Evolutionary conservation across 2,888 invertebrate species (phyloP), one percentile per base, ranked within the genome.

Genomic region (Pseudanteris insignis): DNA sequence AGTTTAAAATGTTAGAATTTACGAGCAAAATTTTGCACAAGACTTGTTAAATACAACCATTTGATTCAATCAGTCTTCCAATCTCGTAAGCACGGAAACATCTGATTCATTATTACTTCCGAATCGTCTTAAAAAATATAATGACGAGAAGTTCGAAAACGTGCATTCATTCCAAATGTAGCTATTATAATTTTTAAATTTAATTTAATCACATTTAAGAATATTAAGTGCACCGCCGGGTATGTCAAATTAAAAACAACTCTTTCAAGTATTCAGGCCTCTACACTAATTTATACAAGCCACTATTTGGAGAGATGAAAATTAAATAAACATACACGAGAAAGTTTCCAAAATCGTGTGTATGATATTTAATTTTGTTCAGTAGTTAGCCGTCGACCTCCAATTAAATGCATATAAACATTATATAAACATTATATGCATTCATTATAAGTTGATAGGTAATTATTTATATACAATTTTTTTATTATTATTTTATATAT

Each of bases 201-300:
- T 41, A 34, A 51, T 41, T 51, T 51, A 51, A 50, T 10, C 8
- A 29, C 30, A 37, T 37, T 43, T 43, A 53, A 53, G 36, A 15
- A 36, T 36, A 10, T 26, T 28, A 7, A 1, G 7, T 41, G 18
- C 18, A 32, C 34, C 15, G 37, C 36, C 53, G 37, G 37, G 37
- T 43, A 43, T 53, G 53, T 53, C 53, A 53, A 53, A 53, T 53
- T 53, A 43, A 53, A 53, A 53, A 53, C 43, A 37, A 53, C 43
- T 53, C 43, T 30, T 51, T 43, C 53, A 53, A 53, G 43, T 43
- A 13, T 51, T 32, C n/a, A n/a, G n/a, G n/a, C n/a, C n/a, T n/a
- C n/a, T n/a, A n/a, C n/a, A n/a, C n/a, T n/a, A n/a, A n/a, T n/a
- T n/a, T n/a, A n/a, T n/a, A n/a, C n/a, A n/a, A n/a, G n/a, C n/a